Evolutionary conservation across 2,888 invertebrate species (phyloP).

Genomic region (Drosophila neoperkinsi): DNA sequence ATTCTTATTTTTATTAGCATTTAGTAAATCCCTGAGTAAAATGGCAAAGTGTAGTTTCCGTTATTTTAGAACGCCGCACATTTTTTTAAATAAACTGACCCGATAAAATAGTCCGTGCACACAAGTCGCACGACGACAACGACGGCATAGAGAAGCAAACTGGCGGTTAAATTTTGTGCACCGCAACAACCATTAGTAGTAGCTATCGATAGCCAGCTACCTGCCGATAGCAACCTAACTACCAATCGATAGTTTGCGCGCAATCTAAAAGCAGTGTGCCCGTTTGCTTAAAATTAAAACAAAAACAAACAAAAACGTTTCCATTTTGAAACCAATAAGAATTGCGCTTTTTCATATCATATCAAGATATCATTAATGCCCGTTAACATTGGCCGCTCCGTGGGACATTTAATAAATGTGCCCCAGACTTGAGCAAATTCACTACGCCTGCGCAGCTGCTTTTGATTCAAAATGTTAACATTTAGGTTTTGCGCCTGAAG

Average conservation of each 20-base stretch:
- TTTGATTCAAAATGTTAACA: slow-evolving; percentile 8
- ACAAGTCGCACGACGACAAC: slow-evolving; percentile 37
- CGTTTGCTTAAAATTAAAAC: neutral
- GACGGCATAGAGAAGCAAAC: slow-evolving; percentile 40
- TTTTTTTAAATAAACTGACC: slow-evolving; percentile 31
- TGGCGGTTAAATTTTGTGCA: slow-evolving; percentile 43
- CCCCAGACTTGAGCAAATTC: slow-evolving; percentile 64
- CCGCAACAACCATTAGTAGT: slow-evolving; percentile 10
- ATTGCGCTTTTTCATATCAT: slow-evolving; percentile 20
- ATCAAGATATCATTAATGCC: slow-evolving; percentile 46
- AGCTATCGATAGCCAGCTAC: slow-evolving; percentile 12
- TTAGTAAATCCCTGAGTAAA: neutral
- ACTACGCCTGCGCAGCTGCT: slow-evolving; percentile 29
- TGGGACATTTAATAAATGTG: slow-evolving; percentile 42
- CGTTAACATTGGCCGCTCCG: slow-evolving; percentile 38
- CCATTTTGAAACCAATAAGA: neutral
- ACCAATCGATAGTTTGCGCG: slow-evolving; percentile 18
- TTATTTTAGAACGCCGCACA: slow-evolving; percentile 8
- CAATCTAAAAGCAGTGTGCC: slow-evolving; percentile 10
- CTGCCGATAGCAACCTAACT: neutral
- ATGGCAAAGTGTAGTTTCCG: neutral
- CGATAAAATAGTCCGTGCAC: slow-evolving; percentile 38
- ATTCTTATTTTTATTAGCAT: neutral
- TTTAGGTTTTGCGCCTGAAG: slow-evolving; percentile 25
- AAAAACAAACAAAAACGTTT: neutral